Conservation (phyloP, 2,797 vertebrate genomes). For the Hipposideros larvatus region DNA sequence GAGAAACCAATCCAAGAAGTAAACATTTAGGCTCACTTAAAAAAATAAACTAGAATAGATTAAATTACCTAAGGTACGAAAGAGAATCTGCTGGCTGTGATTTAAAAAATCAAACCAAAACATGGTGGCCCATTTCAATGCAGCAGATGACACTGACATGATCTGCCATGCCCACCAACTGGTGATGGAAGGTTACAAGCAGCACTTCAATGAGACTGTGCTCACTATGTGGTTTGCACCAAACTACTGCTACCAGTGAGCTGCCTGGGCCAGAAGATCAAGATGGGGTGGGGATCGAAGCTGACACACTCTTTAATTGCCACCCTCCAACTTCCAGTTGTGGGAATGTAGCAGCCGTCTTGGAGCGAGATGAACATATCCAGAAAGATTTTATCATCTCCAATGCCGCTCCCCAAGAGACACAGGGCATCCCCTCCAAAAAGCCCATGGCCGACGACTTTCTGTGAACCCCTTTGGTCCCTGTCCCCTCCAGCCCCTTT, state of each 20-base stretch:
- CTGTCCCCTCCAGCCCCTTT: background rate
- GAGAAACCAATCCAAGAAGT: conserved; percentile 35
- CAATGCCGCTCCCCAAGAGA: conserved; percentile 97
- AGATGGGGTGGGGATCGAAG: background rate
- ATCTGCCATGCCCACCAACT: conserved; percentile 98
- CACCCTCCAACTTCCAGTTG: conserved; percentile 88
- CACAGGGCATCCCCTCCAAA: conserved; percentile 97
- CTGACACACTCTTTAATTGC: background rate
- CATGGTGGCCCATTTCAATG: conserved; percentile 95
- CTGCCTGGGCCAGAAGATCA: background rate
- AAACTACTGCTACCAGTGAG: conserved; percentile 96
- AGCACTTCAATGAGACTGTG: conserved; percentile 98
- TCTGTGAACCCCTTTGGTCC: conserved; percentile 89
- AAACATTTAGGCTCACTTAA: conserved; percentile 23
- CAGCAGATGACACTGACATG: conserved; percentile 97
- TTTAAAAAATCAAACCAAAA: background rate
- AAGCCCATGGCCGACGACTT: conserved; percentile 98
- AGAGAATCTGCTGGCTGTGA: conserved; percentile 26
- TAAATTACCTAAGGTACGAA: conserved; percentile 20
- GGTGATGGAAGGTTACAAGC: conserved; percentile 99
- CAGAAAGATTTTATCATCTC: conserved; percentile 99
- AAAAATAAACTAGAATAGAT: background rate
- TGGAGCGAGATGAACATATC: conserved; percentile 97
- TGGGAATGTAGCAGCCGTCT: conserved; percentile 97
- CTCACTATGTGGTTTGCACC: conserved; percentile 98